Evolutionary conservation across 2,888 invertebrate species (phyloP), one percentile per base, ranked within the genome.

Genomic region (Lasioglossum oenotherae): DNA sequence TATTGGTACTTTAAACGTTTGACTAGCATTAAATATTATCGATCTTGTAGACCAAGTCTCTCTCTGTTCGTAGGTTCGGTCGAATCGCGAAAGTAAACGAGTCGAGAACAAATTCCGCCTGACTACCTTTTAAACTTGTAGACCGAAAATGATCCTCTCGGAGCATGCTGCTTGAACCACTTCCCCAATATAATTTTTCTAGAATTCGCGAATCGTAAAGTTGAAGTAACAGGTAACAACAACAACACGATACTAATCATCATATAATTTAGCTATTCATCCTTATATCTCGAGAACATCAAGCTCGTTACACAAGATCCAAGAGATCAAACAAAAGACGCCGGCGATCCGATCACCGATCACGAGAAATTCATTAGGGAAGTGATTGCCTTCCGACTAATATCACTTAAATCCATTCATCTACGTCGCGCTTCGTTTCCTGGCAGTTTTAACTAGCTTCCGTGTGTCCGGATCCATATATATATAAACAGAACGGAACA

Each of bases 361-460:
- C 46, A 16, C 38, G 49, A 38, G 64, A 69, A 69, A 75, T 31
- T n/a, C 16, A 60, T 64, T 71, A 74, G 69, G 74, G 84, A 78
- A 78, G 78, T 44, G 84, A 78, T 76, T 67, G 53, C 87, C 71
- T 78, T 88, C 81, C 60, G 84, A 80, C 85, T 88, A 88, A 87
- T 86, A 85, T 82, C 82, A 83, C 81, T 49, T 84, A 83, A 82
- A 84, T 79, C 74, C 84, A 82, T 77, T 88, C 81, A 80, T 88
- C 87, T 82, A 87, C 89, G 80, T 84, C 88, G 67, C 88, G 67
- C 64, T 89, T 91, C 91, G 91, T 75, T 90, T 53, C 93, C 92
- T 94, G 94, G 94, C 94, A 94, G 94, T 94, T 94, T 93, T 92
- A 93, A 92, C 94, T 94, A 94, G 94, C 94, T 93, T 93, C 92